Evolutionary conservation across 2,888 invertebrate genomes (phyloP).

Genomic region (Chaetogeoica ovagalla): DNA sequence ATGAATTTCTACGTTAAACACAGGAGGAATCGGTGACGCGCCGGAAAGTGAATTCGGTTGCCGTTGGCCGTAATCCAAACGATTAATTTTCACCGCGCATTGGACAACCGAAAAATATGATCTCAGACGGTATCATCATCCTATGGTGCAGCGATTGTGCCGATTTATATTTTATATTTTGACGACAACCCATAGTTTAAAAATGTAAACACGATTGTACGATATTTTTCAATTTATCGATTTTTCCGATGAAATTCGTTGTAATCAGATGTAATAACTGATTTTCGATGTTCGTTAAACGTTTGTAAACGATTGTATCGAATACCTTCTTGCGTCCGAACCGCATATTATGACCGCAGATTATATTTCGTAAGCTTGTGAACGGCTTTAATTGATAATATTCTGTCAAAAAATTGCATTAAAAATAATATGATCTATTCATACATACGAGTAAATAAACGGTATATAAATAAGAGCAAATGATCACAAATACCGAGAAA

Average conservation of each 20-base stretch:
- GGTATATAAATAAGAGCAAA: no score
- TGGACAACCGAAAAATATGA: constrained; percentile 19
- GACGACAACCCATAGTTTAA: not conserved
- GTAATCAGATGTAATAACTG: no score
- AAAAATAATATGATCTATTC: no score
- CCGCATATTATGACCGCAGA: no score
- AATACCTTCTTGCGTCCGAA: no score
- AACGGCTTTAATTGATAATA: no score
- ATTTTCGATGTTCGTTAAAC: no score
- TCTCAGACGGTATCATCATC: not conserved
- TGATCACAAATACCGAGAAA: no score
- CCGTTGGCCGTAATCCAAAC: constrained; percentile 18
- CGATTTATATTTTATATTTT: not conserved
- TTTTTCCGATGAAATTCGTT: not conserved
- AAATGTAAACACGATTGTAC: not conserved
- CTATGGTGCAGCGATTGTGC: not conserved
- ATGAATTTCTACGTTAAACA: not conserved
- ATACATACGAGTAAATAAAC: no score
- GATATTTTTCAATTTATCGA: constrained; percentile 10
- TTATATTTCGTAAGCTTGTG: no score
- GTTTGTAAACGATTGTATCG: no score
- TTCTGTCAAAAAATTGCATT: no score
- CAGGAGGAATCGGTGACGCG: not conserved
- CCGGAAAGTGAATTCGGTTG: constrained; percentile 21
- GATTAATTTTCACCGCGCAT: constrained; percentile 41